A percentile compares a stretch with the other conserved stretches of the same genome.
Evolutionary conservation across 2,113 vertebrate genomes (phyloP).

Genomic region (Petrocephalus microphthalmus): DNA sequence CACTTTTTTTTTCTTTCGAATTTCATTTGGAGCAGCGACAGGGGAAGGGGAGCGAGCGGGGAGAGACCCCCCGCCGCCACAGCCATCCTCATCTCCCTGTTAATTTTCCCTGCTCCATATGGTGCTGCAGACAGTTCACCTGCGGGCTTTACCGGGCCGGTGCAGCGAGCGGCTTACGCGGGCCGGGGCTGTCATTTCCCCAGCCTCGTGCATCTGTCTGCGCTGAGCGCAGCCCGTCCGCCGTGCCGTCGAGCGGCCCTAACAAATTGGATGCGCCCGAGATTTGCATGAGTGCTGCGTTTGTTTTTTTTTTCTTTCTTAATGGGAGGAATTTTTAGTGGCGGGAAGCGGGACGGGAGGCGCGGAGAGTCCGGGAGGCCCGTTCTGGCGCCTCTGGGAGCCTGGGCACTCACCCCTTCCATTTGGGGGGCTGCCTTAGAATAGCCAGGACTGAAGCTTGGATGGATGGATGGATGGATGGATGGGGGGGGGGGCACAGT

Average conservation of each 20-base stretch:
- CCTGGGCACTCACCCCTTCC: constrained; percentile 51
- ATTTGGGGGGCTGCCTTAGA: constrained; percentile 31
- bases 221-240: constrained; percentile 63
- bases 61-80: constrained; percentile 80
- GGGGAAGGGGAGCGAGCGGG: constrained; percentile 42
- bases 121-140: constrained; percentile 99
- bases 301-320: constrained; percentile 26
- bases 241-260: constrained; percentile 69
- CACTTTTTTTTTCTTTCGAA: constrained; percentile 81
- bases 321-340: neutral
- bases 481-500: neutral
- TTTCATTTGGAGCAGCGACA: constrained; percentile 79
- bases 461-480: constrained; percentile 1
- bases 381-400: constrained; percentile 32
- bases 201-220: constrained; percentile 91
- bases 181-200: constrained; percentile 97
- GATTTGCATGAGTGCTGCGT: constrained; percentile 66
- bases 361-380: constrained; percentile 18
- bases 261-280: constrained; percentile 75
- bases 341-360: neutral
- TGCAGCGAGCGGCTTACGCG: constrained; percentile 89
- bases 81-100: constrained; percentile 99
- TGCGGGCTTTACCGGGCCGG: constrained; percentile 95
- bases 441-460: neutral
- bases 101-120: constrained; percentile 99